Evolutionary conservation across 1,140 invertebrate genomes (phyloP).

Genomic region (Drosophila repletoides): DNA sequence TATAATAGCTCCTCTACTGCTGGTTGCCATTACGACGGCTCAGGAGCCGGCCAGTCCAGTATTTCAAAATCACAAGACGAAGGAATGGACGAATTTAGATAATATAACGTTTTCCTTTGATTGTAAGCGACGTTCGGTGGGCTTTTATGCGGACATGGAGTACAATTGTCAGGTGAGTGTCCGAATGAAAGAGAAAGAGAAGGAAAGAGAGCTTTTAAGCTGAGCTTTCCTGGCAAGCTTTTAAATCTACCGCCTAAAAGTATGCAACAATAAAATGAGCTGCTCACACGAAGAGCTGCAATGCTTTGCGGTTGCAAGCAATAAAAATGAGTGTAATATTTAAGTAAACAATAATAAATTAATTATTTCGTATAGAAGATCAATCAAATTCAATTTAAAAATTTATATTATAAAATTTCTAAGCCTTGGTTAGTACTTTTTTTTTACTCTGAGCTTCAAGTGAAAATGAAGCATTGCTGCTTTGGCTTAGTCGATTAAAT

Average conservation of each 20-base stretch:
- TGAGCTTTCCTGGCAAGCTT: neutral
- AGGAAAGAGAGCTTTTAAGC: neutral
- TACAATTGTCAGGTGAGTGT: constrained; percentile 84
- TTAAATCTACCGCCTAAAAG: constrained; percentile 42
- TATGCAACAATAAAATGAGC: constrained; percentile 29
- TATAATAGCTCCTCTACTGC: constrained; percentile 41
- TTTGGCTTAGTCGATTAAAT: too few species aligned
- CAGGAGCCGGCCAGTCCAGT: constrained; percentile 80
- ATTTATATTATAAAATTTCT: too few species aligned
- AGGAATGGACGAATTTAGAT: constrained; percentile 86
- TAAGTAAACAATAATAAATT: too few species aligned
- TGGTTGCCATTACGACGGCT: constrained; percentile 54
- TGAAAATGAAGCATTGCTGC: too few species aligned
- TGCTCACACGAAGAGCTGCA: too few species aligned
- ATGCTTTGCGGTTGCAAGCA: too few species aligned
- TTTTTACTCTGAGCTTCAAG: too few species aligned
- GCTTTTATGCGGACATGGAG: constrained; percentile 86
- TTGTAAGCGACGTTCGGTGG: constrained; percentile 84
- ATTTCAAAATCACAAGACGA: constrained; percentile 83
- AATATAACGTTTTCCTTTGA: constrained; percentile 86
- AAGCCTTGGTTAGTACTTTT: too few species aligned
- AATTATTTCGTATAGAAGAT: too few species aligned
- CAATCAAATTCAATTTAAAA: too few species aligned
- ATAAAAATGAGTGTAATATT: too few species aligned
- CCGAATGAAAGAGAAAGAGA: neutral